phyloP scores from a whole-genome alignment of 2,797 vertebrate species.

The Phylloscopus collybita region DNA sequence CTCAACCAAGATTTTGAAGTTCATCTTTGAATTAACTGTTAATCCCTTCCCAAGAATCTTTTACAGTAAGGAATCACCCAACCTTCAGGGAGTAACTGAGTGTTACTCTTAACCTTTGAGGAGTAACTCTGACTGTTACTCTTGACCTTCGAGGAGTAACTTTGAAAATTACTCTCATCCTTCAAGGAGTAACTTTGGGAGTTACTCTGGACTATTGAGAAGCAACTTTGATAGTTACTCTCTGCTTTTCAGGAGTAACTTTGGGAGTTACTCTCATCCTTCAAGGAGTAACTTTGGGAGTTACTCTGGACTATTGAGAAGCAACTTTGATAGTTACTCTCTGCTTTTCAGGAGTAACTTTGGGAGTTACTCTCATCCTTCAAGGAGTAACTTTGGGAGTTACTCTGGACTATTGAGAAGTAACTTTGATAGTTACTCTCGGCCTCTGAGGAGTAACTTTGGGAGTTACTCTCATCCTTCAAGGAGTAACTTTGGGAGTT shows the following conservation, averaged over 20 bases:
- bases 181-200: rapidly evolving
- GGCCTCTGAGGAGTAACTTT: rapidly evolving
- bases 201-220: rapidly evolving
- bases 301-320: rapidly evolving
- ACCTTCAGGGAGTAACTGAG: not conserved
- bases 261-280: rapidly evolving
- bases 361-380: rapidly evolving
- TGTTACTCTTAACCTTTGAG: not conserved
- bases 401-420: too few relatives aligned
- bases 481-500: rapidly evolving
- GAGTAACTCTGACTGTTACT: not conserved
- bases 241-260: rapidly evolving
- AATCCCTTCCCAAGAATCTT: not conserved
- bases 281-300: rapidly evolving
- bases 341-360: rapidly evolving
- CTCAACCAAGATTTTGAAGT: not conserved
- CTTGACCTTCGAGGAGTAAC: rapidly evolving
- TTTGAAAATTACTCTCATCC: rapidly evolving
- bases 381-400: too few relatives aligned
- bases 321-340: too few relatives aligned
- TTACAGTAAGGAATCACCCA: not conserved
- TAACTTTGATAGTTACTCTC: not conserved
- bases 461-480: rapidly evolving
- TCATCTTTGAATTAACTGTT: not conserved
- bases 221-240: not conserved